A percentile compares a stretch with the other conserved stretches of the same genome.
Evolutionary conservation across 2,113 vertebrate species (phyloP).

Genomic region (Corythaixoides concolor): DNA sequence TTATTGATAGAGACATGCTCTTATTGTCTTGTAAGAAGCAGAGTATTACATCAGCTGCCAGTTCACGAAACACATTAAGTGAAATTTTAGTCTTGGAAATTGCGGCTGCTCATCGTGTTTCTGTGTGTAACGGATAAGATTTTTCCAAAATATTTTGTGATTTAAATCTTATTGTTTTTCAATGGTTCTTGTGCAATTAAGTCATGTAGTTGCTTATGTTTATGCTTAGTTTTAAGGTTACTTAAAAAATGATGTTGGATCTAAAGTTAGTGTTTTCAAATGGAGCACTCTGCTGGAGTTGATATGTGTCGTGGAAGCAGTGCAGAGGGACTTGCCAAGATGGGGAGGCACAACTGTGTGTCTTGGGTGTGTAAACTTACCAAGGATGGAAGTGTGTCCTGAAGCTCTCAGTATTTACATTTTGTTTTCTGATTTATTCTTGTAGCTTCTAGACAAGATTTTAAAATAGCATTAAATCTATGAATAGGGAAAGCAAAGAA

Average conservation of each 20-base stretch:
- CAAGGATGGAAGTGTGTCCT: background rate
- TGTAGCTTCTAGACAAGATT: background rate
- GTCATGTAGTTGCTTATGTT: background rate
- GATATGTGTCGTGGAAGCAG: background rate
- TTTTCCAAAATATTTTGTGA: background rate
- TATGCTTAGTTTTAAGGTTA: background rate
- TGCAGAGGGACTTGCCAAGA: background rate
- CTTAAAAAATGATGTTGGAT: background rate
- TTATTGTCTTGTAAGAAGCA: background rate
- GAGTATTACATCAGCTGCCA: background rate
- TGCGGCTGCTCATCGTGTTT: fast-evolving
- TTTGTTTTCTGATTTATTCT: background rate
- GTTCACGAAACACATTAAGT: background rate
- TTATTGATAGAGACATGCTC: background rate
- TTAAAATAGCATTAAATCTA: background rate
- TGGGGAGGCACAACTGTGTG: background rate
- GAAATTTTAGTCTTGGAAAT: background rate
- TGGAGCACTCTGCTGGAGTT: background rate
- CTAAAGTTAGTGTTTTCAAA: background rate
- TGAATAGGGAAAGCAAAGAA: background rate
- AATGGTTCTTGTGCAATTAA: background rate
- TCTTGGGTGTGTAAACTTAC: background rate
- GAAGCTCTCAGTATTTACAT: background rate
- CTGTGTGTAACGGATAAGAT: background rate
- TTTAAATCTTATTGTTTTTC: background rate